A percentile compares a stretch with the other conserved stretches of the same genome.
Conservation (phyloP, 2,113 vertebrate species). For the Tonatia bakeri region DNA sequence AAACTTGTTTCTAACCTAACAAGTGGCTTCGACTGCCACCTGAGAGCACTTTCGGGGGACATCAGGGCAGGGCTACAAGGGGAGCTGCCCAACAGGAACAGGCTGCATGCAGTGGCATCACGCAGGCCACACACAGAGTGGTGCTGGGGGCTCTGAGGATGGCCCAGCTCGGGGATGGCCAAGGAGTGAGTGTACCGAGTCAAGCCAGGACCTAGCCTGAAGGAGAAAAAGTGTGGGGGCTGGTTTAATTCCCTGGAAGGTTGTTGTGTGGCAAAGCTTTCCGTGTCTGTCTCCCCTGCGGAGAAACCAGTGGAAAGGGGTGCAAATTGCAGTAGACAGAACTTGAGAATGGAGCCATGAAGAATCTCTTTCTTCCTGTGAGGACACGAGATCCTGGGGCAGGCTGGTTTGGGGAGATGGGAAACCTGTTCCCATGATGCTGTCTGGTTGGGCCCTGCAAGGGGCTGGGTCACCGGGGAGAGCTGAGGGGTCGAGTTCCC, state of each 20-base stretch:
- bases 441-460: neutral
- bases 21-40: neutral
- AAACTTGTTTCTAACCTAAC: neutral
- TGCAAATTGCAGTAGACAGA: neutral
- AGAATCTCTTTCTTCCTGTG: neutral
- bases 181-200: neutral
- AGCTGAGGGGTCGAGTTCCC: neutral
- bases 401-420: neutral
- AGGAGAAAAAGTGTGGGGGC: neutral
- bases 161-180: neutral
- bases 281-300: neutral
- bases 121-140: neutral
- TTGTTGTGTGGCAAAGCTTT: neutral
- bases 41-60: neutral
- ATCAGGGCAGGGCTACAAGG: too few relatives aligned
- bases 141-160: neutral
- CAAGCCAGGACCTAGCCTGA: neutral
- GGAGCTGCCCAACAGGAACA: neutral
- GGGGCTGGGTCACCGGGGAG: neutral
- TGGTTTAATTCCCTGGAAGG: neutral
- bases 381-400: neutral
- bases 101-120: neutral
- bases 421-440: neutral
- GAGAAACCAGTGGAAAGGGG: neutral
- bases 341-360: neutral